Percentiles rank a stretch among this genome's conserved stretches.
Evolutionary conservation across 2,797 vertebrate species (phyloP).

Genomic region (Enteromius viviparus): DNA sequence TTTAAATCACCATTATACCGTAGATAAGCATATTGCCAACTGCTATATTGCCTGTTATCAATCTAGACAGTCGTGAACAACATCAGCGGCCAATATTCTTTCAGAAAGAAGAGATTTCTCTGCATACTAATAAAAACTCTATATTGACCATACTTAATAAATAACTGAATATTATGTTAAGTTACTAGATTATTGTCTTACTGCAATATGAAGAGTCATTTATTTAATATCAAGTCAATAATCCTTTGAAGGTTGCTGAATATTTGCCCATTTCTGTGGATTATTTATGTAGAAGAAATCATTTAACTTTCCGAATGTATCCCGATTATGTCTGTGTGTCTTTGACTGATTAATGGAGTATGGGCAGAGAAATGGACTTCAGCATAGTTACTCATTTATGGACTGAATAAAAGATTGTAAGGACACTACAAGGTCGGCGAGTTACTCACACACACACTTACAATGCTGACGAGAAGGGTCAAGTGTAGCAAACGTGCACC

Average conservation of each 20-base stretch:
- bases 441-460: constrained; percentile 54
- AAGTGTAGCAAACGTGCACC: constrained; percentile 49
- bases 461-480: constrained; percentile 57
- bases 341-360: constrained; percentile 42
- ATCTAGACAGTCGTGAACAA: not conserved
- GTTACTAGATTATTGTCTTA: not conserved
- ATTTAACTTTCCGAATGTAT: constrained; percentile 21
- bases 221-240: not conserved
- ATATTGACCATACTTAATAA: not conserved
- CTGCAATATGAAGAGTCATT: not conserved
- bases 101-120: not conserved
- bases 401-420: constrained; percentile 34
- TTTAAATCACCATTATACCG: not conserved
- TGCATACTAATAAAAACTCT: not conserved
- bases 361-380: constrained; percentile 40
- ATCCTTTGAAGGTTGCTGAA: constrained; percentile 10
- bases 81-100: not conserved
- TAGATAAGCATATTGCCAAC: not conserved
- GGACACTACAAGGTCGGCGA: constrained; percentile 38
- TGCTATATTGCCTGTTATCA: not conserved
- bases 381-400: constrained; percentile 59
- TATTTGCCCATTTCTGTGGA: not conserved
- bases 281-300: constrained; percentile 22
- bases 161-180: not conserved
- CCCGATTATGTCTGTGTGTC: not conserved